Conservation (phyloP, 1,140 invertebrate genomes). For the Ceratina calcarata region DNA sequence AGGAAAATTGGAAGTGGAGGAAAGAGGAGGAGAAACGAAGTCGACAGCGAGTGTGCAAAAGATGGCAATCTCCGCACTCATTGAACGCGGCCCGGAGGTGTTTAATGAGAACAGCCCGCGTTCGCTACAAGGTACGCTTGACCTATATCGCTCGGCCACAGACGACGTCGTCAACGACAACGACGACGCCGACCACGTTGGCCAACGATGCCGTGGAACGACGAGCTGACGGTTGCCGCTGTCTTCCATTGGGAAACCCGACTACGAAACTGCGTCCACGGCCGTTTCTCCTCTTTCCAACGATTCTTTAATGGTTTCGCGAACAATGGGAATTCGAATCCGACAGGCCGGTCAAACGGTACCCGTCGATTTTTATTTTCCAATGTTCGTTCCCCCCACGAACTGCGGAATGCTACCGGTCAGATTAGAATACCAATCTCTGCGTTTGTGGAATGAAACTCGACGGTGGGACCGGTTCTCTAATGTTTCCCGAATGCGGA, state of each 20-base stretch:
- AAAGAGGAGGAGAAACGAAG: not conserved
- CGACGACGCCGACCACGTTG: not conserved
- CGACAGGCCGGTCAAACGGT: conserved; percentile 33
- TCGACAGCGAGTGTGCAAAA: conserved; percentile 53
- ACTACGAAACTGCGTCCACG: conserved; percentile 26
- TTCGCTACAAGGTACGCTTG: conserved; percentile 44
- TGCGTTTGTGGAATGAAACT: not conserved
- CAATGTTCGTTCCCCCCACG: not conserved
- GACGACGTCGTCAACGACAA: conserved; percentile 31
- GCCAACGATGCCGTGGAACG: no score
- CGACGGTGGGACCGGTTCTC: not conserved
- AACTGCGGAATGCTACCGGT: not conserved
- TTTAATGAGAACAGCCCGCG: conserved; percentile 58
- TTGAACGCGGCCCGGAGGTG: conserved; percentile 61
- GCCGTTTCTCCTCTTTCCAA: conserved; percentile 28
- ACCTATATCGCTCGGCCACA: conserved; percentile 50
- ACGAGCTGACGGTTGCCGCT: not conserved
- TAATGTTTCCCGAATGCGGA: conserved; percentile 1
- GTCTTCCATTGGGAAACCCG: conserved; percentile 23
- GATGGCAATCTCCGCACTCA: conserved; percentile 58
- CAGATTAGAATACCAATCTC: conserved; percentile 13
- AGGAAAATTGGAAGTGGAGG: conserved; percentile 36
- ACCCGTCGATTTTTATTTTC: conserved; percentile 31
- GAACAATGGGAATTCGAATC: conserved; percentile 56
- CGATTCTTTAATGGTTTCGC: conserved; percentile 32